These are phyloP conservation scores for Dasysyrphus albostriatus DNA, from an alignment of 2,888 invertebrate species.

Conservation along the genomic window DNA sequence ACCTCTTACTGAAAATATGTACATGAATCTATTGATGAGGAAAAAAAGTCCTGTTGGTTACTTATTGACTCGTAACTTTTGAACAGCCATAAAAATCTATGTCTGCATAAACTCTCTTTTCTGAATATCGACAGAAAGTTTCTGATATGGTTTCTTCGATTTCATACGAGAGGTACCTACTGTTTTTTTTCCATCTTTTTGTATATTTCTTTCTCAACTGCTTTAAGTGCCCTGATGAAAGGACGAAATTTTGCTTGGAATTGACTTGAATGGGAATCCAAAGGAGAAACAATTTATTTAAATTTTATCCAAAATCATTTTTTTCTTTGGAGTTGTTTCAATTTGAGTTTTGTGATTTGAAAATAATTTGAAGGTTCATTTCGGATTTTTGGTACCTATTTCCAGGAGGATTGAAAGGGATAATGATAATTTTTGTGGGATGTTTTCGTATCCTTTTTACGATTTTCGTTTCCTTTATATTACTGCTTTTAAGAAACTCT, in stretches of 20 bases:
- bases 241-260: constrained; percentile 9
- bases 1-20: neutral
- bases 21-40: neutral
- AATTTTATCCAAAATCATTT: constrained; percentile 57
- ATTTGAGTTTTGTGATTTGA: constrained; percentile 69
- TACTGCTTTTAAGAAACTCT: neutral
- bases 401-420: too few species aligned
- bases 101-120: constrained; percentile 8
- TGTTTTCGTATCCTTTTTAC: neutral
- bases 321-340: constrained; percentile 43
- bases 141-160: constrained; percentile 15
- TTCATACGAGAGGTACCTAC: neutral
- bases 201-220: neutral
- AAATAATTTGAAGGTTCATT: constrained; percentile 68
- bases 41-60: constrained; percentile 26
- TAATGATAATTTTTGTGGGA: neutral
- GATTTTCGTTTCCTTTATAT: constrained; percentile 17
- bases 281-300: constrained; percentile 58
- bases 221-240: constrained; percentile 9
- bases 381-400: neutral
- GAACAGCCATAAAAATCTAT: neutral
- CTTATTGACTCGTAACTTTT: constrained; percentile 49
- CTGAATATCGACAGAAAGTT: neutral
- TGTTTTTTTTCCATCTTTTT: neutral
- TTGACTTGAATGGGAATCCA: neutral